Evolutionary conservation across 1,140 invertebrate species (phyloP).

Genomic region (Xylocopa sonorina): DNA sequence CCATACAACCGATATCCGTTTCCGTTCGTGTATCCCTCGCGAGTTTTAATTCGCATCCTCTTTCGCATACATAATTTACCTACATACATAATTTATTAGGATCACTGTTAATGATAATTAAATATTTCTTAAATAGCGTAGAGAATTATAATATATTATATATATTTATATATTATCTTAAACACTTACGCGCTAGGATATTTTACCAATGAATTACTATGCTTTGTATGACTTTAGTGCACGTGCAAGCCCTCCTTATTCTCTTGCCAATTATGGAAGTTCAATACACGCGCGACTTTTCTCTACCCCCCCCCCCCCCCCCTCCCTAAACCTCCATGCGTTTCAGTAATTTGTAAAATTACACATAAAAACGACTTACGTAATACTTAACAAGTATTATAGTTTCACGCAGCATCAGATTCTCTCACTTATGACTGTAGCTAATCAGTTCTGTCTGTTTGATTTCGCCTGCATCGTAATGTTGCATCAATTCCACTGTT

Average conservation of each 20-base stretch:
- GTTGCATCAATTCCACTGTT: conserved; percentile 64
- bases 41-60: conserved; percentile 19
- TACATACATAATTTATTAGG: conserved; percentile 49
- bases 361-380: conserved; percentile 71
- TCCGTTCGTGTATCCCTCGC: conserved; percentile 34
- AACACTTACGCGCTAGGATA: conserved; percentile 42
- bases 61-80: conserved; percentile 52
- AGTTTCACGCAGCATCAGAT: conserved; percentile 40
- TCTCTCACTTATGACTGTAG: conserved; percentile 39
- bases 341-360: conserved; percentile 44
- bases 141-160: conserved; percentile 46
- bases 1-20: too few relatives aligned
- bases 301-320: too few relatives aligned
- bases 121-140: conserved; percentile 39
- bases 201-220: conserved; percentile 51
- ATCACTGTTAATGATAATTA: conserved; percentile 52
- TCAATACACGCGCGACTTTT: conserved; percentile 27
- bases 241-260: conserved; percentile 27
- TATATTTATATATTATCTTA: conserved; percentile 37
- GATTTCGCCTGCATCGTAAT: conserved; percentile 34
- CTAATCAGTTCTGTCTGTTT: conserved; percentile 27
- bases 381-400: conserved; percentile 62
- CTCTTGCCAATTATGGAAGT: conserved; percentile 41
- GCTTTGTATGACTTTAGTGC: conserved; percentile 38
- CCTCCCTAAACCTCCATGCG: conserved; percentile 6